Conservation (phyloP, 2,113 vertebrate species). For the Theristicus caerulescens region DNA sequence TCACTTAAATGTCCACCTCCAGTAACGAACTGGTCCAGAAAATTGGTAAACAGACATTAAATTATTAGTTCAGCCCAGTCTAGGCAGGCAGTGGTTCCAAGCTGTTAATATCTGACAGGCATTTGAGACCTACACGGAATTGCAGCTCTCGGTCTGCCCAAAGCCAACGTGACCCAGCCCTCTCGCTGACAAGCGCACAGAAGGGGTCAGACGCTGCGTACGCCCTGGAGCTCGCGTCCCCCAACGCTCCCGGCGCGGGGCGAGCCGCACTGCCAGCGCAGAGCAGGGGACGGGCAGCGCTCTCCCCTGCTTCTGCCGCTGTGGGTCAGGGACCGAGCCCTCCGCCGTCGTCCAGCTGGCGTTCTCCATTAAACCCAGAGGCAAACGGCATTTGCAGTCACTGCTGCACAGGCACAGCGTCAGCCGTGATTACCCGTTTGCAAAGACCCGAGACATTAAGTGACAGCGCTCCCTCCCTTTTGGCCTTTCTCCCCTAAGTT, state of each 20-base stretch:
- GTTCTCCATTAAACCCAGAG: neutral
- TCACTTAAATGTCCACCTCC: neutral
- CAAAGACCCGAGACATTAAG: neutral
- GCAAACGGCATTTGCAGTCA: neutral
- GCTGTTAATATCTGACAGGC: neutral
- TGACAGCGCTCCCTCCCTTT: too few relatives aligned
- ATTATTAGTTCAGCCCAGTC: neutral
- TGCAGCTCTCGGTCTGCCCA: neutral
- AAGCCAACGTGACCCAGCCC: neutral
- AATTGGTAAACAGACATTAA: too few relatives aligned
- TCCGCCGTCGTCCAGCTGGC: too few relatives aligned
- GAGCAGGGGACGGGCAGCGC: neutral
- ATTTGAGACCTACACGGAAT: accelerated
- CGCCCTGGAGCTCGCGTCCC: neutral
- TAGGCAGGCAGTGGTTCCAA: neutral
- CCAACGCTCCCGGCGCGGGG: accelerated
- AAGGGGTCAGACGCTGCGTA: too few relatives aligned
- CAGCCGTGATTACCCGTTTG: accelerated
- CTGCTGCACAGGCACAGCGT: neutral
- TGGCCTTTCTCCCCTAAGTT: neutral
- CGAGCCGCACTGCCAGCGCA: neutral
- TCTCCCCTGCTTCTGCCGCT: neutral
- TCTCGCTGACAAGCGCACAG: neutral
- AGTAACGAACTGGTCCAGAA: neutral
- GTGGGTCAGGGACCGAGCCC: neutral